phyloP scores from a whole-genome alignment of 2,888 invertebrate species.

The Pteria penguin region DNA sequence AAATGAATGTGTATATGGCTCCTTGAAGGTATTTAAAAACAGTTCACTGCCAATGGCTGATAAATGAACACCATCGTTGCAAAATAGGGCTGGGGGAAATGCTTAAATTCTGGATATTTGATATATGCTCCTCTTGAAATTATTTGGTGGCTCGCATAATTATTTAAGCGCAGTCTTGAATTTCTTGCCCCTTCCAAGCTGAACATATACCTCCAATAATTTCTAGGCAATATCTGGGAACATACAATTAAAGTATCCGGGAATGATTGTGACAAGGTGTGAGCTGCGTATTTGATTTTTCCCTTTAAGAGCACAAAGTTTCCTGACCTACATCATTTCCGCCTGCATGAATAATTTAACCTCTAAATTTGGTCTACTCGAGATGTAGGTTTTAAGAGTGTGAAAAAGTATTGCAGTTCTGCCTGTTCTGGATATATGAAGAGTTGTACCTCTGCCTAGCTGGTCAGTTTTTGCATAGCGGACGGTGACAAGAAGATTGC shows the following conservation, averaged over 20 bases:
- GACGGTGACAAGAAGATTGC: background rate
- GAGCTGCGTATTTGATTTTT: background rate
- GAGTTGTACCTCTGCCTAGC: background rate
- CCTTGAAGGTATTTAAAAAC: slow-evolving; percentile 9
- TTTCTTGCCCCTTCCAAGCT: background rate
- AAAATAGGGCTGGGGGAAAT: no score
- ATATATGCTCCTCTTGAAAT: no score
- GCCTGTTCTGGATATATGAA: background rate
- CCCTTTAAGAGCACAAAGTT: background rate
- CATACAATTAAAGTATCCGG: background rate
- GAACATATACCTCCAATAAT: background rate
- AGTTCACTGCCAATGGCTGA: background rate
- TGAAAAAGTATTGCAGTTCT: background rate
- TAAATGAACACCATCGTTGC: no score
- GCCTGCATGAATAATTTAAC: slow-evolving; percentile 3
- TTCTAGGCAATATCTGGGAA: background rate
- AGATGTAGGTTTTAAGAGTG: background rate
- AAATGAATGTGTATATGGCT: background rate
- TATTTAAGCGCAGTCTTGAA: no score
- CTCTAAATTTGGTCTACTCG: background rate
- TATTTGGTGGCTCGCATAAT: no score
- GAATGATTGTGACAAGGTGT: background rate
- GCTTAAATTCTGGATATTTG: no score
- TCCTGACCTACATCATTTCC: background rate
- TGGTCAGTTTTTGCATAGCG: background rate